Evolutionary conservation across 2,113 vertebrate genomes (phyloP).

Genomic region (Taxidea taxus): DNA sequence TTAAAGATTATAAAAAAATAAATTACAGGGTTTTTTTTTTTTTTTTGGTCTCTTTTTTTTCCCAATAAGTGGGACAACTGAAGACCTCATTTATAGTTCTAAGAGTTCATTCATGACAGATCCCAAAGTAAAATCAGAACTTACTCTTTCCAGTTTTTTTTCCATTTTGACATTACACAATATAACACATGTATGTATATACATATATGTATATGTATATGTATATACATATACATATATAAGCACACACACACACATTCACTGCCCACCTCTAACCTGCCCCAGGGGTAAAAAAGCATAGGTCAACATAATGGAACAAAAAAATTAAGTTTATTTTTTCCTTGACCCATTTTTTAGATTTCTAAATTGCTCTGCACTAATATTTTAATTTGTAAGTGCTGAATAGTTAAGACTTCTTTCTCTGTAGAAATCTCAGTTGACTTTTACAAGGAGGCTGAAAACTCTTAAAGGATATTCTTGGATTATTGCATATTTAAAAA

Average conservation of each 20-base stretch:
- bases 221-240: accelerated
- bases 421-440: neutral
- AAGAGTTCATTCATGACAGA: neutral
- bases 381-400: slow-evolving; percentile 34
- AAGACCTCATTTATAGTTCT: neutral
- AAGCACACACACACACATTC: accelerated
- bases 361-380: neutral
- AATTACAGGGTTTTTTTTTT: neutral
- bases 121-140: neutral
- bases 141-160: neutral
- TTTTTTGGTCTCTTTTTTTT: neutral
- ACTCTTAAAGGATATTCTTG: neutral
- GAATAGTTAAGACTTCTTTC: neutral
- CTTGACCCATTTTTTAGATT: slow-evolving; percentile 54
- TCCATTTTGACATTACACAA: neutral
- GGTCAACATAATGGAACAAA: neutral
- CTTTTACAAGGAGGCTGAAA: neutral
- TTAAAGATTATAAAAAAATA: neutral
- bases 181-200: neutral
- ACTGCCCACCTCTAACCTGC: neutral
- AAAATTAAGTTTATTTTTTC: neutral
- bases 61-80: neutral
- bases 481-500: slow-evolving; percentile 29
- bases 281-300: neutral
- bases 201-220: neutral